phyloP scores from a whole-genome alignment of 2,888 invertebrate species.

The Dione vanillae region DNA sequence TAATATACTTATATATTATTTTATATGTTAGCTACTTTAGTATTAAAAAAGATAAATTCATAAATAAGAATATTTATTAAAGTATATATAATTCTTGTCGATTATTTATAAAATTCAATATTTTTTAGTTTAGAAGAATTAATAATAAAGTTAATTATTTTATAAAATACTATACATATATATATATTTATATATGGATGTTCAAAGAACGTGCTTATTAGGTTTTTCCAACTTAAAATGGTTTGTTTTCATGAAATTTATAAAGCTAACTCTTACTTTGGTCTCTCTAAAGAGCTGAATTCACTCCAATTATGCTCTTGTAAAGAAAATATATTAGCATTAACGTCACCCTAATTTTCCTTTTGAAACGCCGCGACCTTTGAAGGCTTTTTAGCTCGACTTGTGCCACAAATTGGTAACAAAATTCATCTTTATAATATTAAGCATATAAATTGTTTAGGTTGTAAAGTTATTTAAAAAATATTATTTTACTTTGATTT shows the following conservation, averaged over 20 bases:
- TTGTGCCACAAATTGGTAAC: constrained; percentile 13
- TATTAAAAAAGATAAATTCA: too few species aligned
- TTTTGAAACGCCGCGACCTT: constrained; percentile 37
- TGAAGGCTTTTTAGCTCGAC: constrained; percentile 36
- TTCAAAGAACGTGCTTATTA: constrained; percentile 21
- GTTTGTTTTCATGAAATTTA: constrained; percentile 21
- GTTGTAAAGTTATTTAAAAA: background rate
- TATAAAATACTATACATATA: too few species aligned
- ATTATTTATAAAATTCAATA: too few species aligned
- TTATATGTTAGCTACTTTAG: too few species aligned
- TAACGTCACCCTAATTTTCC: constrained; percentile 42
- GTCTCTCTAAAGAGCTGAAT: constrained; percentile 26
- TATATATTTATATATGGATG: background rate
- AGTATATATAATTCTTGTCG: too few species aligned
- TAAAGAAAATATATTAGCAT: constrained; percentile 43
- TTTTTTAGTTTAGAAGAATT: too few species aligned
- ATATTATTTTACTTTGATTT: too few species aligned
- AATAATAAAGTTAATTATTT: background rate
- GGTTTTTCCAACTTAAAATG: constrained; percentile 4
- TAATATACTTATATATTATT: too few species aligned
- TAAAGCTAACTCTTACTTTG: constrained; percentile 31
- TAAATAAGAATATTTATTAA: too few species aligned
- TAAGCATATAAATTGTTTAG: constrained; percentile 10
- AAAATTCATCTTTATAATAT: constrained; percentile 4
- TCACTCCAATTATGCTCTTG: constrained; percentile 38